Base-by-base conservation (phyloP, 2,797 vertebrate species). In the Paedocypris micromegethes region DNA sequence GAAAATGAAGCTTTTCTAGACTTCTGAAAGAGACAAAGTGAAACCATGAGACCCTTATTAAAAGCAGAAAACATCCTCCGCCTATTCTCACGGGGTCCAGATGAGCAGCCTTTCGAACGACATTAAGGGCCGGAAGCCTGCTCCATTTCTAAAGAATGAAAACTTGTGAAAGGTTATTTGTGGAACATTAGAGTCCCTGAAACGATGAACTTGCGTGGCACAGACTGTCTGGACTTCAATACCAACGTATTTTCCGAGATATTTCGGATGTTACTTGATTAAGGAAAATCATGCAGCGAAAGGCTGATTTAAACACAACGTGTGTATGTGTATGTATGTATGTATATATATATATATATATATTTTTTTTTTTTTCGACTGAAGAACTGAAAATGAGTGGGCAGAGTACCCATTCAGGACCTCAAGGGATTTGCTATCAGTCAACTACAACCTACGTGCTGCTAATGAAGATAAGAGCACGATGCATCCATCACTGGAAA, bases 81-180 rank as follows among this genome's bases (percentile, higher is more conserved):
- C 89, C 87, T 87, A 85, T 83, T 78, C 87, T 87, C 88, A 79
- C 75, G 88, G 86, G 88, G 88, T 81, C 80, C 72, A 3, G 75
- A 81, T 81, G 83, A 86, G 82, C 80, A 74, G 81, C 77, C 82
- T 79, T 81, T 78, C 64, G 78, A 78, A 86, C 82, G 79, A 82
- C 82, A 84, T 87, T 84, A 84, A 76, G 81, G 38, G 80, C 78
- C 84, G 83, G 82, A 84, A 78, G 80, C 77, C 77, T 79, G 74
- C 79, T 79, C 73, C 79, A 58, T 72, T 75, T 75, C 78, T 74
- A 73, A 73, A 75, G 73, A 77, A 70, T 74, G 67, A 80, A 84
- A 84, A 85, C 79, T 72, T 6, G 9, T 0, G 0, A 7, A 83
- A 82, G 82, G 66, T 6, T 83, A 84, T 83, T 73, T 83, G 78